Percentiles rank a stretch among this genome's conserved stretches.
These are phyloP conservation scores for Sarcophaga subvicina DNA, from an alignment of 2,888 invertebrate genomes.

Conservation along the genomic window DNA sequence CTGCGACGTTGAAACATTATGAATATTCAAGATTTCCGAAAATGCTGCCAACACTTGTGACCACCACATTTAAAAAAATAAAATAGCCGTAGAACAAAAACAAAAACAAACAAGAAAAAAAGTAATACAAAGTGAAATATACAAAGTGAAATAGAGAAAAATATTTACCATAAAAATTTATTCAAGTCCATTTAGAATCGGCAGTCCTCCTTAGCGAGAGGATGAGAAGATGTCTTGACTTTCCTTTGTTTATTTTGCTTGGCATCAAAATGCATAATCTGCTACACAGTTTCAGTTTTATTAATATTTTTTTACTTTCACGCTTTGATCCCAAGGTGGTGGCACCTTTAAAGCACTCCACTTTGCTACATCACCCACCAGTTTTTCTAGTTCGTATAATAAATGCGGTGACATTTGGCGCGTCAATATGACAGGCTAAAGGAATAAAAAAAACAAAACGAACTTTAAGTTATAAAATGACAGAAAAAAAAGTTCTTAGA, in stretches of 20 bases:
- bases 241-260: constrained; percentile 23
- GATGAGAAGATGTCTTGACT: neutral
- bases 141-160: constrained; percentile 1
- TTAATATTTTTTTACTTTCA: constrained; percentile 45
- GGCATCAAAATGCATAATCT: constrained; percentile 52
- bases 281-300: constrained; percentile 47
- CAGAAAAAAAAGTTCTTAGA: constrained; percentile 41
- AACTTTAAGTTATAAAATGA: constrained; percentile 25
- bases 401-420: constrained; percentile 69
- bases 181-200: constrained; percentile 55
- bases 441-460: constrained; percentile 27
- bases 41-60: constrained; percentile 42
- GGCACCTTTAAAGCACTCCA: constrained; percentile 25
- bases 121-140: neutral
- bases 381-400: constrained; percentile 34
- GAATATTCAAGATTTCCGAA: constrained; percentile 55
- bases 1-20: constrained; percentile 21
- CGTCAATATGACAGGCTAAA: constrained; percentile 60
- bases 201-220: neutral
- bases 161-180: constrained; percentile 36
- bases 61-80: neutral
- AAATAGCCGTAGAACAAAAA: neutral
- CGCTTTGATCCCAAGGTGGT: constrained; percentile 14
- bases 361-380: neutral
- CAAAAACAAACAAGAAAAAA: too few relatives aligned